A percentile compares a stretch with the other conserved stretches of the same genome.
Evolutionary conservation across 2,797 vertebrate genomes (phyloP).

Genomic region (Hypotaenidia philippensis): DNA sequence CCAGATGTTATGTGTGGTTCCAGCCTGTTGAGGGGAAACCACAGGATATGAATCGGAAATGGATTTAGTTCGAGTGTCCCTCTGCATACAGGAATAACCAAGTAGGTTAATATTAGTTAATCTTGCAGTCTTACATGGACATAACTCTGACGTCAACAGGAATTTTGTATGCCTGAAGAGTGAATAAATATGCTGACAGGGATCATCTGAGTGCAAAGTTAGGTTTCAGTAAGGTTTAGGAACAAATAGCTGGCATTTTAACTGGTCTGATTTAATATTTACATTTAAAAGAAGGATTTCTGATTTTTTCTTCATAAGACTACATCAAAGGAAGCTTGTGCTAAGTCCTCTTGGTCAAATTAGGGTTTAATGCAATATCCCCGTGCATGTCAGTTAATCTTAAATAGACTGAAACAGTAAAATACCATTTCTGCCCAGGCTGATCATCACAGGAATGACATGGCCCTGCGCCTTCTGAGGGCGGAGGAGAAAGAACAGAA

Average conservation of each 20-base stretch:
- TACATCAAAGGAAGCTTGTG: conserved; percentile 63
- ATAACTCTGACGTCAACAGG: conserved; percentile 28
- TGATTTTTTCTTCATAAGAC: conserved; percentile 25
- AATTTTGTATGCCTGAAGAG: conserved; percentile 36
- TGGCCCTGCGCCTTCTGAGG: background rate
- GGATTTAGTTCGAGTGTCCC: conserved; percentile 12
- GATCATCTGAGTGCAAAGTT: conserved; percentile 38
- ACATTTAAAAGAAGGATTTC: conserved; percentile 54
- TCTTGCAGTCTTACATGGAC: conserved; percentile 23
- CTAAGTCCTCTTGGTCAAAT: conserved; percentile 52
- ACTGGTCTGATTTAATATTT: conserved; percentile 14
- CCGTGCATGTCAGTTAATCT: conserved; percentile 59
- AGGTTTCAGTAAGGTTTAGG: conserved; percentile 25
- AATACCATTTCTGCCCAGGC: conserved; percentile 7
- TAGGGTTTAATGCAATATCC: conserved; percentile 62
- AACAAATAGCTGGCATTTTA: conserved; percentile 30
- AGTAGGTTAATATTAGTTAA: conserved; percentile 52
- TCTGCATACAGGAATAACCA: conserved; percentile 11
- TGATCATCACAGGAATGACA: conserved; percentile 40
- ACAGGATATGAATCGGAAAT: conserved; percentile 33
- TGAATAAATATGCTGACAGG: conserved; percentile 25
- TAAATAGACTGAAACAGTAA: conserved; percentile 30
- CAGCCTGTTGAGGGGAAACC: conserved; percentile 16
- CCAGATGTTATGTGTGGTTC: background rate
- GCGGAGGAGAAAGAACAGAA: background rate